Base-by-base conservation (phyloP, 64 coral and sea anemone genomes). In the Montipora capricornis region DNA sequence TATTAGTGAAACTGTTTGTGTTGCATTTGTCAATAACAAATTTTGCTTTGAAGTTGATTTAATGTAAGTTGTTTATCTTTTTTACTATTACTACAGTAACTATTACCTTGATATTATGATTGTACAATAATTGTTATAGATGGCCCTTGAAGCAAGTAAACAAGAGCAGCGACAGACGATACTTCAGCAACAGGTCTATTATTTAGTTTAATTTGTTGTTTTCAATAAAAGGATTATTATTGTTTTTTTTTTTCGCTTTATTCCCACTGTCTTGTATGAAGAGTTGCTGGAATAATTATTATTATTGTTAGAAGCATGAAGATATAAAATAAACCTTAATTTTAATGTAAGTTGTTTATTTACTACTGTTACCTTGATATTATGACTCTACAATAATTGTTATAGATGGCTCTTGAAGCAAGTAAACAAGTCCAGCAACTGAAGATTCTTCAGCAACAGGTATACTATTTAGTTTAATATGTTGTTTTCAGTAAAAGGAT, bases 71-170 rank as follows among this genome's bases (percentile, higher is more conserved):
- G 37, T 37, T 37, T 37, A 37, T 37, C 37, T 37, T 37, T 37
- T 37, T 2, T 57, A 57, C 2, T 0, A 57, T 57, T 57, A 57
- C 16, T 79, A 37, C 37, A 37, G 37, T 37, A 37, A 10, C 6
- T n/a, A 15, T 15, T 19, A 14, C 16, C 11, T 52, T 20, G 16
- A 4, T 52, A 8, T 19, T 49, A 4, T n/a, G 47, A 8, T 44
- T 37, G 2, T 50, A 47, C 5, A 5, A 0, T 61, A 20, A 64
- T 64, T 20, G 26, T 59, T 16, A 3, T 83, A 92, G 90, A 26
- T 24, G 53, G 90, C 90, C 17, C 47, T 92, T 20, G 87, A 90
- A 37, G 93, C 53, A 71, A 95, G 93, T 62, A 92, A 71, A 44
- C 26, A 73, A 69, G 90, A 92, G 19, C 15, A 68, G 19, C n/a